A percentile compares a stretch with the other conserved stretches of the same genome.
Conservation (phyloP, 2,888 invertebrate species). For the Amaurobius ferox region DNA sequence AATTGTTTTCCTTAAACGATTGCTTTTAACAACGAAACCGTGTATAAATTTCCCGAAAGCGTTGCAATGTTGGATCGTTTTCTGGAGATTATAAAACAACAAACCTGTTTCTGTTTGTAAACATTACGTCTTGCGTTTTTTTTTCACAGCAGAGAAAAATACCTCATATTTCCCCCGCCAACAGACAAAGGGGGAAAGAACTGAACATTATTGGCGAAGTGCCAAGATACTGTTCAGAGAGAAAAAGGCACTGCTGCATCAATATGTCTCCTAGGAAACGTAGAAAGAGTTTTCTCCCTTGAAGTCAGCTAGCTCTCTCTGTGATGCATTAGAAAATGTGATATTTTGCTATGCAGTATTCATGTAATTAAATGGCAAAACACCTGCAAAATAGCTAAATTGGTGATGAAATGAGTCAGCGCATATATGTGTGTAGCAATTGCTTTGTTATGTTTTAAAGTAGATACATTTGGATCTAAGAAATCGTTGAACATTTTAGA, state of each 20-base stretch:
- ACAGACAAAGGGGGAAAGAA: background rate
- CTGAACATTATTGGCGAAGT: background rate
- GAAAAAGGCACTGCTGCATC: background rate
- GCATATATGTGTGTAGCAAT: no score
- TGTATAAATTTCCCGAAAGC: no score
- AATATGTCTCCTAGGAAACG: conserved; percentile 4
- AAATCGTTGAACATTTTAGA: no score
- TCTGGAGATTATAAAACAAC: no score
- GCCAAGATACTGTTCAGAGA: background rate
- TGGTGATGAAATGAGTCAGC: background rate
- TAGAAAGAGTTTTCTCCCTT: background rate
- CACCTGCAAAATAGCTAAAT: background rate
- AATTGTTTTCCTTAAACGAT: no score
- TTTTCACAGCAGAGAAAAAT: background rate
- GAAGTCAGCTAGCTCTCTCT: background rate
- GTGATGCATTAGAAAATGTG: background rate
- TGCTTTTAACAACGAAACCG: no score
- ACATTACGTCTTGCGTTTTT: no score
- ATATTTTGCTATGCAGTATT: background rate
- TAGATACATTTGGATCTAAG: background rate
- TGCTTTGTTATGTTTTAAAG: no score
- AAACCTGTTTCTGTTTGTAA: no score
- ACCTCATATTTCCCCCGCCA: background rate
- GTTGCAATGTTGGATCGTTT: no score
- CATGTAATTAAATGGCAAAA: no score